Evolutionary conservation across 2,797 vertebrate genomes (phyloP), one percentile per base, ranked within the genome.

Genomic region (Furcifer pardalis): DNA sequence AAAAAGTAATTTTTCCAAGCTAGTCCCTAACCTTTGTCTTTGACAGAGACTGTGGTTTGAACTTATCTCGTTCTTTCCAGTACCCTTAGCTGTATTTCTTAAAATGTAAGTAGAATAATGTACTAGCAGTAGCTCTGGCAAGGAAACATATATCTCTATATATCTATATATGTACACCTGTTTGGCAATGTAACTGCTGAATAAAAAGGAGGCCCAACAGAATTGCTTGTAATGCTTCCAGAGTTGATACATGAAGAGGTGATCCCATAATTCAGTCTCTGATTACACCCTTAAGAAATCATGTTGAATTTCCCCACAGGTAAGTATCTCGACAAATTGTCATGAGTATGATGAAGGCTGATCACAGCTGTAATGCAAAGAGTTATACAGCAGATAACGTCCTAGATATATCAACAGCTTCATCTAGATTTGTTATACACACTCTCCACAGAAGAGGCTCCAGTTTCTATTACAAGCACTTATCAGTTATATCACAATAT

Each of bases 201-300:
- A 94, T 94, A 95, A 93, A 94, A 87, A 93, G 84, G 74, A 83
- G 74, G 69, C 73, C 77, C 84, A 82, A 87, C 94, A 94, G 91
- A 94, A 93, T 94, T 93, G 92, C 93, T 94, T 92, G 92, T 93
- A 92, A 42, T 89, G 37, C 23, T 81, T 79, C 81, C 90, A 89
- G 85, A 82, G 87, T 88, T 94, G 92, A 94, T 90, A 88, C 73
- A 92, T 79, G 46, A 92, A 92, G 90, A 90, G 81, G 8, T 90
- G 85, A 90, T 83, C 87, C 82, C 87, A 93, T 96, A 95, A 95
- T 82, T 96, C 94, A 96, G 86, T 1, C 90, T 84, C 81, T 91
- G 92, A 96, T 87, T 95, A 89, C 90, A 95, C 94, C 92, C 94
- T 94, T 90, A 96, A 96, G 95, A 96, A 96, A 95, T 96, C 95